Evolutionary conservation across 2,797 vertebrate species (phyloP).

Genomic region (Odontamblyopus lacepedii): DNA sequence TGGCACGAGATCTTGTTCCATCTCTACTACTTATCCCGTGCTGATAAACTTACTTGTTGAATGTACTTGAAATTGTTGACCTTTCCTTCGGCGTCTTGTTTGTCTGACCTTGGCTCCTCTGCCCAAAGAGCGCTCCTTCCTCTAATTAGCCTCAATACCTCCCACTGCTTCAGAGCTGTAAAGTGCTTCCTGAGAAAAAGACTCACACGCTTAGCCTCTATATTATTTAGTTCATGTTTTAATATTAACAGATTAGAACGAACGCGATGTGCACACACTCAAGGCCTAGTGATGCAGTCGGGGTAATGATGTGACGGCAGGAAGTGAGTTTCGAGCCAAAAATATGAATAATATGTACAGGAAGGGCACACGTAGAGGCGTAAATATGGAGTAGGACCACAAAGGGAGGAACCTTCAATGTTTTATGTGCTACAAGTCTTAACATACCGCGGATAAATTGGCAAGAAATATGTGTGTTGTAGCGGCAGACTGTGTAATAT

Average conservation of each 20-base stretch:
- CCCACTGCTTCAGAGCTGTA: slow-evolving; percentile 20
- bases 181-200: slow-evolving; percentile 43
- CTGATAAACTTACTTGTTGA: not conserved
- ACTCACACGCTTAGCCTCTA: slow-evolving; percentile 17
- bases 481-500: not conserved
- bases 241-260: slow-evolving; percentile 33
- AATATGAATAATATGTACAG: slow-evolving; percentile 42
- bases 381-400: too few species aligned
- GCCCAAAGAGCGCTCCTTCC: slow-evolving; percentile 28
- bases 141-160: slow-evolving; percentile 40
- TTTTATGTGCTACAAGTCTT: not conserved
- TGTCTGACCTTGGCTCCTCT: slow-evolving; percentile 24
- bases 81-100: slow-evolving; percentile 31
- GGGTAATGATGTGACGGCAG: slow-evolving; percentile 36
- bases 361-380: too few species aligned
- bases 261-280: slow-evolving; percentile 38
- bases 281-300: slow-evolving; percentile 24
- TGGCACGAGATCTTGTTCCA: too few species aligned
- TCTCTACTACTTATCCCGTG: not conserved
- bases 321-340: slow-evolving; percentile 42
- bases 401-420: not conserved
- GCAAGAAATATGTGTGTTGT: not conserved
- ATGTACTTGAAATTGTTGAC: slow-evolving; percentile 19
- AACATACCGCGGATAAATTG: not conserved
- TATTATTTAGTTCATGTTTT: slow-evolving; percentile 57